Evolutionary conservation across 2,113 vertebrate species (phyloP).

Genomic region (Cichladusa arquata): DNA sequence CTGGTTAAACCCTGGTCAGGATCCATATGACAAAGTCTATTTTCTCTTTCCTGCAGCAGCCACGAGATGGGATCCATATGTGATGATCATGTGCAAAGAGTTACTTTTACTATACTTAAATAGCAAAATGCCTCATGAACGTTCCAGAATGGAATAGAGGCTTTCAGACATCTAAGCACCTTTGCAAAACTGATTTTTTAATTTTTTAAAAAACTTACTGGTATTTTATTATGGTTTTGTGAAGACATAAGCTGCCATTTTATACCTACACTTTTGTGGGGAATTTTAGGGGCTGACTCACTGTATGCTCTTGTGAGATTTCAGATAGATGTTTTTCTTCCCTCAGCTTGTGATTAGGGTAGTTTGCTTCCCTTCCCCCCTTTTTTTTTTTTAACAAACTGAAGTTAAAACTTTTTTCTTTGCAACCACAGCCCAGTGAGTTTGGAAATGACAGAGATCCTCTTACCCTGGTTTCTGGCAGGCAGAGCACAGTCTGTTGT

Average conservation of each 20-base stretch:
- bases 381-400: background rate
- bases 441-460: background rate
- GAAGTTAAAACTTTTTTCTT: background rate
- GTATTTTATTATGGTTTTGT: background rate
- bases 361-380: background rate
- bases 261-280: background rate
- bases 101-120: background rate
- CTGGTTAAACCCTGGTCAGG: background rate
- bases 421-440: background rate
- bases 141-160: background rate
- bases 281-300: background rate
- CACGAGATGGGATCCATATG: background rate
- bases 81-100: background rate
- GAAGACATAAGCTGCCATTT: background rate
- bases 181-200: background rate
- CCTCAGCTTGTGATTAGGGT: background rate
- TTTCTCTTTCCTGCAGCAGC: background rate
- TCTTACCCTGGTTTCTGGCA: background rate
- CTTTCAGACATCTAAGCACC: background rate
- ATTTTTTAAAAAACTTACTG: background rate
- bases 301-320: background rate
- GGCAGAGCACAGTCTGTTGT: background rate
- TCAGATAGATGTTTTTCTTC: background rate
- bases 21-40: background rate
- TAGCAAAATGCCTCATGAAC: slow-evolving; percentile 7